Conservation (phyloP, 2,888 invertebrate species). For the Pachliopta kotzebuea region DNA sequence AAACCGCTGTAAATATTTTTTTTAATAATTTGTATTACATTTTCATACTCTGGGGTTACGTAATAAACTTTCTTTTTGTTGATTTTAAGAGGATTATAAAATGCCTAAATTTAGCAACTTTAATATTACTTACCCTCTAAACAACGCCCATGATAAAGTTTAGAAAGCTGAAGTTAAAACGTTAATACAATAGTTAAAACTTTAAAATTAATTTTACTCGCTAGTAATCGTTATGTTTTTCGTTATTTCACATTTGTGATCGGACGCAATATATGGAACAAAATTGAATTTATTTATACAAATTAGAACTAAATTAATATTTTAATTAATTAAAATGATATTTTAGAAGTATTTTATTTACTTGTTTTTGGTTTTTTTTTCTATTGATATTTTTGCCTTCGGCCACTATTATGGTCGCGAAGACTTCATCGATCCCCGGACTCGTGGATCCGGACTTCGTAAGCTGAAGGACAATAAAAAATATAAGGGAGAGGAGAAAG, state of each 20-base stretch:
- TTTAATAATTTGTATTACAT: background rate
- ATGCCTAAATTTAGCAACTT: slow-evolving; percentile 16
- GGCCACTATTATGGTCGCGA: no score
- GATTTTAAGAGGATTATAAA: slow-evolving; percentile 17
- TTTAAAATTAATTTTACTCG: slow-evolving; percentile 30
- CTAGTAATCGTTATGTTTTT: slow-evolving; percentile 27
- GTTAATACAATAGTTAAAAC: slow-evolving; percentile 29
- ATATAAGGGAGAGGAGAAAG: no score
- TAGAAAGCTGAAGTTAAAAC: slow-evolving; percentile 26
- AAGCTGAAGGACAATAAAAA: no score
- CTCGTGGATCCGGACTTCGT: no score
- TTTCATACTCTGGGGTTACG: background rate
- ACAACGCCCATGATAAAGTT: slow-evolving; percentile 23
- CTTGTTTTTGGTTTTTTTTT: no score
- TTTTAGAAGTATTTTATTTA: no score
- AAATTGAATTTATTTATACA: no score
- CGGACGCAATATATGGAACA: slow-evolving; percentile 7
- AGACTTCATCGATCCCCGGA: no score
- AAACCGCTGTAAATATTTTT: background rate
- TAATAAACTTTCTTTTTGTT: background rate
- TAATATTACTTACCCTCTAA: slow-evolving; percentile 24
- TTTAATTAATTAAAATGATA: no score
- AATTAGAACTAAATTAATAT: no score
- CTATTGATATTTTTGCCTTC: no score
- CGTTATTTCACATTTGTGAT: slow-evolving; percentile 18